Percentiles rank a stretch among this genome's conserved stretches.
phyloP scores from a whole-genome alignment of 2,797 vertebrate species.

The Oreonectes daqikongensis region DNA sequence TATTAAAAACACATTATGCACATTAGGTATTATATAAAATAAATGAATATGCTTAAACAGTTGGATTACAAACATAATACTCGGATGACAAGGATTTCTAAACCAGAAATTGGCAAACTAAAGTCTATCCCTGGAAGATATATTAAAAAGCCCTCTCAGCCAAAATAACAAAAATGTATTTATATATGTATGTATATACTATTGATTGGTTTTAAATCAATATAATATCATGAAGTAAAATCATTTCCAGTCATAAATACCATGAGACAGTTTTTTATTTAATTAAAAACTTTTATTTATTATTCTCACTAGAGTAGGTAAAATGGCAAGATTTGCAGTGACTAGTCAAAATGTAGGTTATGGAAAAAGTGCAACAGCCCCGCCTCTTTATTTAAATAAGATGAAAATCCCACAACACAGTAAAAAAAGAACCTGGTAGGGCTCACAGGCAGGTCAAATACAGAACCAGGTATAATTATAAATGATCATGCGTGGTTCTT shows the following conservation, averaged over 20 bases:
- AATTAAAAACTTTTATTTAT: slow-evolving; percentile 77
- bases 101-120: no score
- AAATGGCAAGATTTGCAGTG: slow-evolving; percentile 71
- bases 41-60: no score
- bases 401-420: slow-evolving; percentile 74
- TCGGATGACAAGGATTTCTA: no score
- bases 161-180: no score
- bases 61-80: no score
- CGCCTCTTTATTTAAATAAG: slow-evolving; percentile 77
- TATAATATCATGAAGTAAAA: no score
- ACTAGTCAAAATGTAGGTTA: slow-evolving; percentile 73
- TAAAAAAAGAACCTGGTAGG: slow-evolving; percentile 68
- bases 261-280: slow-evolving; percentile 33
- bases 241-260: neutral
- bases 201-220: no score
- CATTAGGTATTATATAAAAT: no score
- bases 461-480: slow-evolving; percentile 67
- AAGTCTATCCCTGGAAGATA: no score
- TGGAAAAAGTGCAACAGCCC: slow-evolving; percentile 83
- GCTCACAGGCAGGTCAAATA: slow-evolving; percentile 73
- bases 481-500: slow-evolving; percentile 67
- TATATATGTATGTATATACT: no score
- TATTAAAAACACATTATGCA: no score
- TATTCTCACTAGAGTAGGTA: slow-evolving; percentile 78
- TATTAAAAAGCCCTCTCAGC: no score